Percentiles rank a stretch among this genome's conserved stretches.
Evolutionary conservation across 2,113 vertebrate genomes (phyloP).

Genomic region (Ceyx melanurus): DNA sequence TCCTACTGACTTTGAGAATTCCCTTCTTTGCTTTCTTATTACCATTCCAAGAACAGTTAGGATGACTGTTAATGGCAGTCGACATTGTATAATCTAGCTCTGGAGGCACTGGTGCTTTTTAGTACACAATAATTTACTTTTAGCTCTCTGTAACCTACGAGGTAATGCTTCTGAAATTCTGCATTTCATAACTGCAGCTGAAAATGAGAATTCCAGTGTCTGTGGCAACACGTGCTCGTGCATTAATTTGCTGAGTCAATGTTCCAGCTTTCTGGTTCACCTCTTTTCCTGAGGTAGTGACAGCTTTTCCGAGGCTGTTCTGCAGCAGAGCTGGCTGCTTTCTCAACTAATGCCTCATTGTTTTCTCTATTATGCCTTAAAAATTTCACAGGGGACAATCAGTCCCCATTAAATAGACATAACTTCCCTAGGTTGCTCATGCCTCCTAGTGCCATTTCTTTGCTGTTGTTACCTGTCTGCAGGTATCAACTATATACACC

Average conservation of each 20-base stretch:
- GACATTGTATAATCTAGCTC: not conserved
- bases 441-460: conserved; percentile 13
- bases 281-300: not conserved
- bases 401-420: not conserved
- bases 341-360: conserved; percentile 6
- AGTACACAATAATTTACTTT: not conserved
- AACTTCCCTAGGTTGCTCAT: not conserved
- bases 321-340: not conserved
- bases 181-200: not conserved
- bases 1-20: not conserved
- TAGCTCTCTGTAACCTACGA: not conserved
- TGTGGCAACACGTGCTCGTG: not conserved
- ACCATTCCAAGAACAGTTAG: not conserved
- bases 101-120: not conserved
- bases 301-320: not conserved
- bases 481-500: conserved; percentile 1
- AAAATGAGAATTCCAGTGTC: not conserved
- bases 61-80: not conserved
- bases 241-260: conserved; percentile 13
- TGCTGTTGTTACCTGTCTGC: conserved; percentile 44
- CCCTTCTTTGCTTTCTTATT: not conserved
- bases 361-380: conserved; percentile 18
- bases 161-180: not conserved
- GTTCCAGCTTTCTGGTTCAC: not conserved
- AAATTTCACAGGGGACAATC: not conserved